Evolutionary conservation across 2,888 invertebrate species (phyloP).

Genomic region (Diadromus collaris): DNA sequence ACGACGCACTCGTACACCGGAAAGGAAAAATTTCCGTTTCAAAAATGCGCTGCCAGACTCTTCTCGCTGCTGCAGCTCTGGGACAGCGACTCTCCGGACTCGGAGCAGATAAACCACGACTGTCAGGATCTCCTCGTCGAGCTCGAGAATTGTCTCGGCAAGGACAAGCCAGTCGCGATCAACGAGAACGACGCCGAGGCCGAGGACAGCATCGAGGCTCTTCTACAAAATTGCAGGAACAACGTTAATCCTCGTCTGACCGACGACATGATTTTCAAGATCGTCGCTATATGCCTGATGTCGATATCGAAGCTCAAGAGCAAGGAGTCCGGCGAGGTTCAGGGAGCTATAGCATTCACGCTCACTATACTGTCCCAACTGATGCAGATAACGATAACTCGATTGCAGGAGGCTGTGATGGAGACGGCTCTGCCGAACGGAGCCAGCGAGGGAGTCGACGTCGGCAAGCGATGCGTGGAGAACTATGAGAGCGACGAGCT

Average conservation of each 20-base stretch:
- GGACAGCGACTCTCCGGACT: constrained; percentile 73
- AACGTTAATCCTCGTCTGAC: constrained; percentile 69
- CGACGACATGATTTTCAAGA: constrained; percentile 88
- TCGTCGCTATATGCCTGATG: constrained; percentile 90
- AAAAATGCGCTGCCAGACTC: constrained; percentile 74
- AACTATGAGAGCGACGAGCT: constrained; percentile 53
- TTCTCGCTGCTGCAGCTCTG: constrained; percentile 76
- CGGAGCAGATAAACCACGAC: constrained; percentile 75
- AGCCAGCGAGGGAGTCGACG: constrained; percentile 64
- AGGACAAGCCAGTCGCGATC: constrained; percentile 63
- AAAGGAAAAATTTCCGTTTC: constrained; percentile 71
- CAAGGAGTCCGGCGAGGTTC: constrained; percentile 88
- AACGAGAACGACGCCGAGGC: constrained; percentile 60
- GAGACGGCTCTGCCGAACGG: constrained; percentile 76
- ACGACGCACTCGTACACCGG: constrained; percentile 77
- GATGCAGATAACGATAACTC: constrained; percentile 80
- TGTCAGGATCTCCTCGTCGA: constrained; percentile 74
- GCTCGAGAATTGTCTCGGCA: constrained; percentile 73
- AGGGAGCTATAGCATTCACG: constrained; percentile 91
- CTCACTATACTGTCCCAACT: constrained; percentile 91
- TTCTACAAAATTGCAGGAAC: constrained; percentile 71
- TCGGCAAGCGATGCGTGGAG: constrained; percentile 30
- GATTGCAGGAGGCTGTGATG: constrained; percentile 74
- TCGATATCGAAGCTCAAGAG: constrained; percentile 89
- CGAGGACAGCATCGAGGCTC: constrained; percentile 70